phyloP scores from a whole-genome alignment of 2,888 invertebrate species.

The Eulithis prunata region DNA sequence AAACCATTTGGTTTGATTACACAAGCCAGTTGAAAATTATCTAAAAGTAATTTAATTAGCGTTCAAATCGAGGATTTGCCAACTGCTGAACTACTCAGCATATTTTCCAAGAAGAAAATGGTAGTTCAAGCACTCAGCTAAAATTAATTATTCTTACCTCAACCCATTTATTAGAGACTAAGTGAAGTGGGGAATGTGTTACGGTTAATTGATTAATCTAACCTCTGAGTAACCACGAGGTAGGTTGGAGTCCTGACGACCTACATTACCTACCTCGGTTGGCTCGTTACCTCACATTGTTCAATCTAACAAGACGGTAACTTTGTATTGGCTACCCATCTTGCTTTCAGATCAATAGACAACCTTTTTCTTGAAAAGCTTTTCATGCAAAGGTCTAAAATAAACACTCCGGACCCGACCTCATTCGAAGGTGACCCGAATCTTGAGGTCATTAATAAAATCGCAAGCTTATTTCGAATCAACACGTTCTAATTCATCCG shows the following conservation, averaged over 20 bases:
- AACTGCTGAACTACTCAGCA: background rate
- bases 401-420: constrained; percentile 5
- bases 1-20: background rate
- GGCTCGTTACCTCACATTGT: constrained; percentile 41
- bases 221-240: constrained; percentile 51
- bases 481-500: background rate
- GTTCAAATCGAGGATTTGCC: background rate
- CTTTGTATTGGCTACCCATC: constrained; percentile 36
- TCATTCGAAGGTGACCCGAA: constrained; percentile 29
- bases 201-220: constrained; percentile 57
- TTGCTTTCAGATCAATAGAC: constrained; percentile 42
- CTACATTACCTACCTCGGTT: constrained; percentile 49
- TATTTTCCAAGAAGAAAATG: background rate
- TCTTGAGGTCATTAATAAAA: background rate
- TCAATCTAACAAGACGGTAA: constrained; percentile 39
- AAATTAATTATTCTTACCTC: constrained; percentile 34
- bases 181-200: constrained; percentile 44
- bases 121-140: background rate
- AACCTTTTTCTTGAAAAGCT: constrained; percentile 28
- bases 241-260: constrained; percentile 45
- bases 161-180: constrained; percentile 55
- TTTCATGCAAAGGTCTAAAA: constrained; percentile 11
- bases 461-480: constrained; percentile 1
- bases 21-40: background rate
- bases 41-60: background rate